Evolutionary conservation across 1,140 invertebrate genomes (phyloP), one percentile per base, ranked within the genome.

Genomic region (Samia ricini): DNA sequence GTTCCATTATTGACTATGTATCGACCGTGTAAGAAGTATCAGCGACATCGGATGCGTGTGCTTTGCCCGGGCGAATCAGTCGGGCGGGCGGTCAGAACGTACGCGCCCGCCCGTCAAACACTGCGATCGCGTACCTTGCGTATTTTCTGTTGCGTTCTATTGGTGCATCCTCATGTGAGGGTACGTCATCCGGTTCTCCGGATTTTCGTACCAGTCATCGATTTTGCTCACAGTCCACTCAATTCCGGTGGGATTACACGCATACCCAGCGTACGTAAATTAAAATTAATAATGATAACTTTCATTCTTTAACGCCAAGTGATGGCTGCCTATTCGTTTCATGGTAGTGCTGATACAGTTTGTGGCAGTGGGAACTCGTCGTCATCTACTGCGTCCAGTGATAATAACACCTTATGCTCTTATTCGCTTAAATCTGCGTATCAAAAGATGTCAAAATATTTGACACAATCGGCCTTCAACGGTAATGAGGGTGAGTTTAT

Each of bases 211-310:
- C 48, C 88, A 90, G 57, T 63, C 91, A 69, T 61, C 68, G 55
- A 91, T 89, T 91, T 72, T 89, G 89, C 78, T 60, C 72, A 78
- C 64, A 74, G 56, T 65, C 63, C 54, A 59, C 33, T 55, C 63
- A 56, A 78, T 79, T 81, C 79, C 79, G 72, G 69, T 72, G 56
- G 33, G 64, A 64, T 60, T 71, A 66, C 65, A 77, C 76, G 75
- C 69, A 60, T 65, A 64, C 52, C 26, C 58, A 60, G 23, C 21
- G 21, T 7, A n/a, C 10, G 8, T 42, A 42, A 15, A 15, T 42
- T 12, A 15, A 42, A 42, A 12, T 12, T 0, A 15, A 42, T 7
- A 36, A 36, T 36, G 33, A 15, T 42, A 15, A 42, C n/a, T 12
- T 10, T 15, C 1, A 42, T 42, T 42, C 3, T 15, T 42, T 15